These are phyloP conservation scores for Taenioides sp. DNA, from an alignment of 2,797 vertebrate species.

Conservation along the genomic window DNA sequence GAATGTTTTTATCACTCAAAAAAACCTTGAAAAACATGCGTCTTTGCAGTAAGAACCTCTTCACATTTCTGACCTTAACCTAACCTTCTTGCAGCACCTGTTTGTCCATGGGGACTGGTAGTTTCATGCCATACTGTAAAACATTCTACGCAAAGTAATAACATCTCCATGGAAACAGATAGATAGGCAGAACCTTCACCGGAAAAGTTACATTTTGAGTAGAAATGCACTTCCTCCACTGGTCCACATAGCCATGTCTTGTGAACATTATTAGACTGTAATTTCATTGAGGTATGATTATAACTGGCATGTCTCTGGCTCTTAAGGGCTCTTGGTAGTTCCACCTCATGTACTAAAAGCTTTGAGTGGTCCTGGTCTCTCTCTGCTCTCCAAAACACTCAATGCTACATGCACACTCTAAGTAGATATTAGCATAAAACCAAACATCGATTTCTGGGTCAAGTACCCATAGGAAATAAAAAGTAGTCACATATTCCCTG, in stretches of 20 bases:
- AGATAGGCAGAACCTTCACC: too few species aligned
- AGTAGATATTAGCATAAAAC: constrained; percentile 46
- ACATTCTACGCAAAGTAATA: too few species aligned
- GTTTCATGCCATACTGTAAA: too few species aligned
- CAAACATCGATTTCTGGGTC: constrained; percentile 27
- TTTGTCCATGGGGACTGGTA: too few species aligned
- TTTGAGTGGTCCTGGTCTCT: constrained; percentile 53
- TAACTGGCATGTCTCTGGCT: constrained; percentile 37
- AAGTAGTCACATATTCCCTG: not conserved
- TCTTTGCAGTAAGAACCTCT: too few species aligned
- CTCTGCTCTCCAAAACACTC: constrained; percentile 49
- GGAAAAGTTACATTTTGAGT: too few species aligned
- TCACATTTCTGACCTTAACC: too few species aligned
- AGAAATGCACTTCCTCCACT: not conserved
- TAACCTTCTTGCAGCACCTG: too few species aligned
- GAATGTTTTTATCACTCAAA: too few species aligned
- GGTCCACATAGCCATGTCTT: not conserved
- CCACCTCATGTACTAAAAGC: constrained; percentile 50
- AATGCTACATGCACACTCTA: constrained; percentile 9
- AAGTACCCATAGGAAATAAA: constrained; percentile 25
- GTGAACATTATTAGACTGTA: not conserved
- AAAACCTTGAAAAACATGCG: too few species aligned
- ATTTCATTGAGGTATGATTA: constrained; percentile 25
- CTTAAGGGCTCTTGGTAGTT: constrained; percentile 41
- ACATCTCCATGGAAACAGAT: too few species aligned